Percentiles rank a stretch among this genome's conserved stretches.
These are phyloP conservation scores for Charadrius vociferus DNA, from an alignment of 2,113 vertebrate genomes.

Conservation along the genomic window DNA sequence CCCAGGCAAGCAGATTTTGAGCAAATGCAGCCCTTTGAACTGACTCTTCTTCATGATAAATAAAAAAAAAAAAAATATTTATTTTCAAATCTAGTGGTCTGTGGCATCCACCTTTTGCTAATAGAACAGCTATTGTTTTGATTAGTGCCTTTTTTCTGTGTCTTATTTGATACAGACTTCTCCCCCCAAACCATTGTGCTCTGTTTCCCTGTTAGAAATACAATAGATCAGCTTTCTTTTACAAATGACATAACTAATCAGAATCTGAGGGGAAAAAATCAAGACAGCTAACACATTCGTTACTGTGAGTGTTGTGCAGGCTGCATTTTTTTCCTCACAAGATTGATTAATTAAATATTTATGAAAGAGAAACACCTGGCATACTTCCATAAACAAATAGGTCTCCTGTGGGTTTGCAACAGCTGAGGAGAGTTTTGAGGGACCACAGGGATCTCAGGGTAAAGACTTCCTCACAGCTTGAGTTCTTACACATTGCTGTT, in stretches of 20 bases:
- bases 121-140: background rate
- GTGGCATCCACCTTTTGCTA: background rate
- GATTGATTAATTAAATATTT: slow-evolving; percentile 86
- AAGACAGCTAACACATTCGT: slow-evolving; percentile 50
- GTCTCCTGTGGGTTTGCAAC: slow-evolving; percentile 70
- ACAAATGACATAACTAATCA: slow-evolving; percentile 45
- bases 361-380: slow-evolving; percentile 86
- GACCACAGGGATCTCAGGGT: slow-evolving; percentile 36
- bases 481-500: slow-evolving; percentile 37
- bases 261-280: slow-evolving; percentile 9
- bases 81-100: background rate
- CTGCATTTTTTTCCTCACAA: slow-evolving; percentile 61
- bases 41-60: background rate
- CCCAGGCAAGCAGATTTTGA: background rate
- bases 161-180: background rate
- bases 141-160: background rate
- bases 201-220: background rate
- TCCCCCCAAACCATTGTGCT: background rate
- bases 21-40: background rate
- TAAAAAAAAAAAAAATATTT: background rate
- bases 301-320: slow-evolving; percentile 15
- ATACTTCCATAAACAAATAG: slow-evolving; percentile 76
- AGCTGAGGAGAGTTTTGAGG: slow-evolving; percentile 69
- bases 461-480: slow-evolving; percentile 71
- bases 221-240: background rate